phyloP scores from a whole-genome alignment of 2,888 invertebrate genomes.

The Hemaris fuciformis region DNA sequence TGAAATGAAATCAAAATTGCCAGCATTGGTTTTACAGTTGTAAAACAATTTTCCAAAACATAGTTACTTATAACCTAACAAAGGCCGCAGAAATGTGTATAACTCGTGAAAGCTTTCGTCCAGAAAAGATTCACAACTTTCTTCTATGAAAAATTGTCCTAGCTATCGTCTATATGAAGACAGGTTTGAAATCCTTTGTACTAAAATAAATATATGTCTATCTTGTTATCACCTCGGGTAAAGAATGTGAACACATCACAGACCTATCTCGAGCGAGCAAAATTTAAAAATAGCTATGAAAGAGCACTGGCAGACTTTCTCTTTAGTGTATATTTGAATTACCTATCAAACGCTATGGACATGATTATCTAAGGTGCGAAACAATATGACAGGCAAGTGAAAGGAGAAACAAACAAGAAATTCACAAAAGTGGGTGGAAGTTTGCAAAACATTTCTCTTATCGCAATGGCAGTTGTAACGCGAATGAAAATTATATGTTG shows the following conservation, averaged over 20 bases:
- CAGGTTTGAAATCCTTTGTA: neutral
- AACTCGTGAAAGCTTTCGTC: no score
- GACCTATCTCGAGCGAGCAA: neutral
- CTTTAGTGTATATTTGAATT: slow-evolving; percentile 8
- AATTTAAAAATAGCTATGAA: slow-evolving; percentile 3
- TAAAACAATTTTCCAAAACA: no score
- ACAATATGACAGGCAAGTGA: slow-evolving; percentile 5
- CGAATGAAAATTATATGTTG: neutral
- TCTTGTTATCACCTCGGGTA: neutral
- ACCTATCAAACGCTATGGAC: slow-evolving; percentile 9
- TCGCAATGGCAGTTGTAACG: neutral
- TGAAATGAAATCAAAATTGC: no score
- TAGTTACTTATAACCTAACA: no score
- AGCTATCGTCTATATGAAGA: neutral
- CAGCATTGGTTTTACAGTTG: no score
- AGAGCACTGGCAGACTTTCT: slow-evolving; percentile 2
- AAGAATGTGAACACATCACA: neutral
- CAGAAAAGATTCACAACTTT: no score
- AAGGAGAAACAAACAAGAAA: neutral
- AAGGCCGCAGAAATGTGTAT: no score
- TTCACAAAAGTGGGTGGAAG: neutral
- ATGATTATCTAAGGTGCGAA: slow-evolving; percentile 6
- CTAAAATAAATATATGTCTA: neutral
- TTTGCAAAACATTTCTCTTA: neutral
- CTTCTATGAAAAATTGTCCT: no score